Conservation (phyloP, 2,113 vertebrate genomes). For the Penelope pileata region DNA sequence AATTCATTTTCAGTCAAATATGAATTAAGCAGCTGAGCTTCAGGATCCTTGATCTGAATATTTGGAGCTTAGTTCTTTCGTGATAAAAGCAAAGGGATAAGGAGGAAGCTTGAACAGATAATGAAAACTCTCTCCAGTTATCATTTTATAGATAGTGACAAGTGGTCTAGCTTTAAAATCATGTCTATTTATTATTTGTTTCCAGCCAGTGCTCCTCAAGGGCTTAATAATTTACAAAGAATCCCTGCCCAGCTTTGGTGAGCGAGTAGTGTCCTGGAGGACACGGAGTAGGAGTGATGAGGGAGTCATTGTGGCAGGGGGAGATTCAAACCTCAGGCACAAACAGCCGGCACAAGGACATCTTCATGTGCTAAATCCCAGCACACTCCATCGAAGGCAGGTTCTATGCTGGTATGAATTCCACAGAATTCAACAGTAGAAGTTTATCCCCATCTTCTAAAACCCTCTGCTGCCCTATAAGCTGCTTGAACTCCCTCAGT, state of each 20-base stretch:
- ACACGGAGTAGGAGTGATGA: not conserved
- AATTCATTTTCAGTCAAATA: not conserved
- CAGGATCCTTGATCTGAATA: not conserved
- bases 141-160: not conserved
- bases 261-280: not conserved
- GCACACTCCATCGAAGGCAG: fast-evolving
- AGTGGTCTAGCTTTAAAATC: not conserved
- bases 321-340: not conserved
- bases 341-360: not conserved
- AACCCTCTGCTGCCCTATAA: not conserved
- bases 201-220: not conserved
- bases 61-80: not conserved
- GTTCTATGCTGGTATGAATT: not conserved
- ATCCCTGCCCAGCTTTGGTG: not conserved
- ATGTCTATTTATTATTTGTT: not conserved
- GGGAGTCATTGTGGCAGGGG: fast-evolving
- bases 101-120: not conserved
- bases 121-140: not conserved
- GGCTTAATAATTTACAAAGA: not conserved
- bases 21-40: not conserved
- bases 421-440: not conserved
- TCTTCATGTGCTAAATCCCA: not conserved
- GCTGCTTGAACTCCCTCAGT: not conserved
- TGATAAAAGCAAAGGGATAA: not conserved
- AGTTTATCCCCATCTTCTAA: not conserved